Conservation (phyloP, 2,113 vertebrate species). For the Pseudopodoces humilis region DNA sequence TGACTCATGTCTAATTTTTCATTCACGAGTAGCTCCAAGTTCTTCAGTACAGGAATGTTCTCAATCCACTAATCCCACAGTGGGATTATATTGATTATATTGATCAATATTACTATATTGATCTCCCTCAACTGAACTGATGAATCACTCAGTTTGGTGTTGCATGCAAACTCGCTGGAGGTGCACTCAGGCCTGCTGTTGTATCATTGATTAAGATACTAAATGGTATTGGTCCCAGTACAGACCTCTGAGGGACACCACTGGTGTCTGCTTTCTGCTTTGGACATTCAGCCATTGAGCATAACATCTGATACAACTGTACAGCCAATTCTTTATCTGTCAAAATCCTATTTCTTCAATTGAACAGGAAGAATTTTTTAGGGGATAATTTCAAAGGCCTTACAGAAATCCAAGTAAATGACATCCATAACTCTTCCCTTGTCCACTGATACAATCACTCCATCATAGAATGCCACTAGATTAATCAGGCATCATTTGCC, state of each 20-base stretch:
- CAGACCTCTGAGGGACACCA: not conserved
- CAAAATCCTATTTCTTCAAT: not conserved
- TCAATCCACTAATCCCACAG: not conserved
- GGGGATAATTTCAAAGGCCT: not conserved
- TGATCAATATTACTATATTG: not conserved
- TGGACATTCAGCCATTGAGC: not conserved
- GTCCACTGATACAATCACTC: not conserved
- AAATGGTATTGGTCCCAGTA: not conserved
- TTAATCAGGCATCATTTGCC: not conserved
- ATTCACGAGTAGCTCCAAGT: not conserved
- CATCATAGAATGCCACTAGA: not conserved
- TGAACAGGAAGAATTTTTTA: not conserved
- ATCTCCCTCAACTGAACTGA: not conserved
- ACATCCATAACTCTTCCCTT: not conserved
- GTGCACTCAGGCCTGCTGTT: not conserved
- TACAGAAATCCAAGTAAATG: not conserved
- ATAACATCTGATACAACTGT: fast-evolving
- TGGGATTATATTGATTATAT: too few species aligned
- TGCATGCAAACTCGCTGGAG: not conserved
- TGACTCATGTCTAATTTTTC: not conserved
- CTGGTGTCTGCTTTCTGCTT: not conserved
- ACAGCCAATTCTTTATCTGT: not conserved
- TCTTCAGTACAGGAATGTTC: not conserved
- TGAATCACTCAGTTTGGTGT: not conserved
- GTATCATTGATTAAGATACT: not conserved